Conservation (phyloP, 1,140 invertebrate genomes). For the Sminthurinus signatus region DNA sequence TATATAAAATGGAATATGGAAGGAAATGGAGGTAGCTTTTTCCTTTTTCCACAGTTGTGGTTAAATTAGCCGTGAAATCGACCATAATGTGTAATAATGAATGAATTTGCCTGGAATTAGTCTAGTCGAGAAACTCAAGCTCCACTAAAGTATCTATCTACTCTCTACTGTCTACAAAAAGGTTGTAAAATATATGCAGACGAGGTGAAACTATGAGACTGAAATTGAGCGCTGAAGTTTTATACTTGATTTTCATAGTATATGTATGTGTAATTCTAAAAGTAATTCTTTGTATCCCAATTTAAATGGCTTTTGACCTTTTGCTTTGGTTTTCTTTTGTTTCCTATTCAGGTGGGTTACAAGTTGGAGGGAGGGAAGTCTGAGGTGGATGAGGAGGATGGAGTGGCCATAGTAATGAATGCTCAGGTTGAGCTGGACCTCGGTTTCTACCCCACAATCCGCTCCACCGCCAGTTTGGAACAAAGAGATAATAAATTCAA, state of each 20-base stretch:
- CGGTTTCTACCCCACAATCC: constrained; percentile 30
- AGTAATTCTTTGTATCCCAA: too few relatives aligned
- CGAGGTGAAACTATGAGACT: neutral
- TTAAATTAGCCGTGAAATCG: constrained; percentile 27
- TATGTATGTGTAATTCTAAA: too few relatives aligned
- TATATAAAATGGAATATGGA: too few relatives aligned
- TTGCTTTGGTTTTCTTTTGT: too few relatives aligned
- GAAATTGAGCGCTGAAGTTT: too few relatives aligned
- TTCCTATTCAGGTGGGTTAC: constrained; percentile 31
- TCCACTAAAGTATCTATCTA: too few relatives aligned
- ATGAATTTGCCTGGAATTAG: neutral
- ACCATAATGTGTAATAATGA: constrained; percentile 4
- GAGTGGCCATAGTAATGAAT: constrained; percentile 18
- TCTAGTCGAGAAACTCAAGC: too few relatives aligned
- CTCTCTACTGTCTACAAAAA: neutral
- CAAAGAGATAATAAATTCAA: constrained; percentile 31
- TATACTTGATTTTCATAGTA: constrained; percentile 8
- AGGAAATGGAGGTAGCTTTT: too few relatives aligned
- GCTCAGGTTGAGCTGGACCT: constrained; percentile 30
- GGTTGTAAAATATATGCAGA: too few relatives aligned
- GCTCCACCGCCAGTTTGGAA: constrained; percentile 22
- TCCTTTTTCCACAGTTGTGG: too few relatives aligned
- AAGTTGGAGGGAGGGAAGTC: constrained; percentile 32
- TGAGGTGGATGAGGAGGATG: constrained; percentile 29
- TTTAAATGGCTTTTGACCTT: too few relatives aligned